phyloP scores from a whole-genome alignment of 2,797 vertebrate genomes.

The Salmo trutta region DNA sequence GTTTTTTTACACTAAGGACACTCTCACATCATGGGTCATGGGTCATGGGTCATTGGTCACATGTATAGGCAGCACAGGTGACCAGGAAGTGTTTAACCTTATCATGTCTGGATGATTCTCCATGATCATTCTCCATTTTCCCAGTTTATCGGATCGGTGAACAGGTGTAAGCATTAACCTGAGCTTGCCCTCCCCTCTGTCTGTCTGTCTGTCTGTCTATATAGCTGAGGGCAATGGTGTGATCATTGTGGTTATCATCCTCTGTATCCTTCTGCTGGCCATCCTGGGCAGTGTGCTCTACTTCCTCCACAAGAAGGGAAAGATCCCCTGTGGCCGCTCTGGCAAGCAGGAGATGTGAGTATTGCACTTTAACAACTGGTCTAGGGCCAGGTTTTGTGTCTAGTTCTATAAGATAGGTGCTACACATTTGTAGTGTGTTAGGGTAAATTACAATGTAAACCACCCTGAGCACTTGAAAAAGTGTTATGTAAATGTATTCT shows the following conservation, averaged over 20 bases:
- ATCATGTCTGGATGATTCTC: not conserved
- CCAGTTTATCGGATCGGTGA: too few relatives aligned
- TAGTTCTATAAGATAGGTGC: not conserved
- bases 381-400: not conserved
- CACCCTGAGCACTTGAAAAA: not conserved
- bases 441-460: not conserved
- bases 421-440: not conserved
- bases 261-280: constrained; percentile 88
- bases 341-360: constrained; percentile 95
- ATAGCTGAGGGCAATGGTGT: constrained; percentile 85
- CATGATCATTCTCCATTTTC: not conserved
- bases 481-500: too few relatives aligned
- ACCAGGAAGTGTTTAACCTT: not conserved
- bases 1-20: too few relatives aligned
- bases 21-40: too few relatives aligned
- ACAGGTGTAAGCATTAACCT: not conserved
- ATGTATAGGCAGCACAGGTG: not conserved
- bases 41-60: not conserved
- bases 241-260: constrained; percentile 90
- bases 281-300: constrained; percentile 88
- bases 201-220: constrained; percentile 14
- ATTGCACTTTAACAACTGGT: not conserved
- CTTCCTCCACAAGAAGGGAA: constrained; percentile 95
- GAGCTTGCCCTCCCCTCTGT: not conserved
- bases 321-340: constrained; percentile 86